phyloP scores from a whole-genome alignment of 2,113 vertebrate genomes.

The Megaptera novaeangliae region DNA sequence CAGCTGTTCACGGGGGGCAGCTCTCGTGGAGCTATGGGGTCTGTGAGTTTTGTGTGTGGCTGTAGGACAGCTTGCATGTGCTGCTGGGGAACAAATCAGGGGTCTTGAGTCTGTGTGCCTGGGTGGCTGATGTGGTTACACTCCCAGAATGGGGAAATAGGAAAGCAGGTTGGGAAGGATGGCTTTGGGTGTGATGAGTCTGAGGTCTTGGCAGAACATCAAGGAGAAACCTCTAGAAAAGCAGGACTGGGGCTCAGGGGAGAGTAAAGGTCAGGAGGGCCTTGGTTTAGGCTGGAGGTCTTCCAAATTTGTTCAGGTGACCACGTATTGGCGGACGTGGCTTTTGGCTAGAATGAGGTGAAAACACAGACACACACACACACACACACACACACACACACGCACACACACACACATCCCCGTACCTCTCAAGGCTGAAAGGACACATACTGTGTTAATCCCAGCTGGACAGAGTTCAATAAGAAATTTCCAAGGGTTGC shows the following conservation, averaged over 20 bases:
- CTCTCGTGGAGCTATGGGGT: not conserved
- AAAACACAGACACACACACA: not conserved
- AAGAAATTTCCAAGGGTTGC: slow-evolving; percentile 43
- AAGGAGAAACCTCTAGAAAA: not conserved
- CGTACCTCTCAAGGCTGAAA: not conserved
- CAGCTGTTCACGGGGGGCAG: not conserved
- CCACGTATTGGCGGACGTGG: not conserved
- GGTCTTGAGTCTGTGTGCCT: not conserved
- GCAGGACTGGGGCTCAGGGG: not conserved
- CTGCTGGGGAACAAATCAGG: too few relatives aligned
- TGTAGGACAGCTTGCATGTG: not conserved
- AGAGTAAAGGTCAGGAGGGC: not conserved
- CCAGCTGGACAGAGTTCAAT: not conserved
- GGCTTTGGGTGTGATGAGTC: not conserved
- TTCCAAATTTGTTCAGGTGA: not conserved
- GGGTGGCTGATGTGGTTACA: not conserved
- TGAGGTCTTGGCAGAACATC: not conserved
- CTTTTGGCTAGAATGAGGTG: not conserved
- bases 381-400: rapidly evolving
- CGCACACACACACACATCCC: not conserved
- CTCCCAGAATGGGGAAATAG: not conserved
- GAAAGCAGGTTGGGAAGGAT: not conserved
- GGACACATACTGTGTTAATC: not conserved
- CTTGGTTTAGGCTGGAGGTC: not conserved
- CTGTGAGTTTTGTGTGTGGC: not conserved